Base-by-base conservation (phyloP, 2,888 invertebrate species). In the Agriopis leucophaearia region DNA sequence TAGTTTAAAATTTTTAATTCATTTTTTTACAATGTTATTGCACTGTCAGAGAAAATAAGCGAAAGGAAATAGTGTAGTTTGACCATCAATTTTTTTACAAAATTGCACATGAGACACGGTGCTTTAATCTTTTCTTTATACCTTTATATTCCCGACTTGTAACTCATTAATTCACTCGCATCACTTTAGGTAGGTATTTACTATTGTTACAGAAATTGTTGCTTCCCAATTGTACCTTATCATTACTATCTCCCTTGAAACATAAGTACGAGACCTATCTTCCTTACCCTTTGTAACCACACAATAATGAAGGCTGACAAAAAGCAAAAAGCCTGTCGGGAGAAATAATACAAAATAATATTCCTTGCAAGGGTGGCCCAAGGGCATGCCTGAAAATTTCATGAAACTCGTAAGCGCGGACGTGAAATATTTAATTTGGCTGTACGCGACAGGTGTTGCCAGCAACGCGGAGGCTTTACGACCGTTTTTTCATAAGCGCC, bases 371-470 rank as follows among this genome's bases (percentile, higher is more conserved):
- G 56, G 48, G 36, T 54, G 36, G 40, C 50, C 42, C 61, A 65
- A 44, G 62, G 56, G 52, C 55, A 45, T 57, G 38, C 36, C 45
- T 70, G 56, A 70, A 71, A 66, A 59, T 67, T 70, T 72, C 62
- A 67, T 54, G 51, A 66, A 45, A 52, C 61, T 27, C 48, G 45
- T 59, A 42, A 54, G 57, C 68, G 55, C 54, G n/a, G 44, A 40
- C 54, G 54, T 70, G 58, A 71, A 74, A 78, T 78, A 71, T 73
- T 75, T 70, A 79, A 77, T 77, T 72, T 74, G 59, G 71, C 56
- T 51, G 52, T 52, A 45, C 64, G 15, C 38, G 66, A 15, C 63
- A 71, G 72, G 68, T 73, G 71, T 38, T 50, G 35, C 64, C 55
- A 59, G 40, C 52, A 27, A 36, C 56, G 36, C 59, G 18, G 57